Base-by-base conservation (phyloP, 1,140 invertebrate genomes). In the Antheraea mylitta region DNA sequence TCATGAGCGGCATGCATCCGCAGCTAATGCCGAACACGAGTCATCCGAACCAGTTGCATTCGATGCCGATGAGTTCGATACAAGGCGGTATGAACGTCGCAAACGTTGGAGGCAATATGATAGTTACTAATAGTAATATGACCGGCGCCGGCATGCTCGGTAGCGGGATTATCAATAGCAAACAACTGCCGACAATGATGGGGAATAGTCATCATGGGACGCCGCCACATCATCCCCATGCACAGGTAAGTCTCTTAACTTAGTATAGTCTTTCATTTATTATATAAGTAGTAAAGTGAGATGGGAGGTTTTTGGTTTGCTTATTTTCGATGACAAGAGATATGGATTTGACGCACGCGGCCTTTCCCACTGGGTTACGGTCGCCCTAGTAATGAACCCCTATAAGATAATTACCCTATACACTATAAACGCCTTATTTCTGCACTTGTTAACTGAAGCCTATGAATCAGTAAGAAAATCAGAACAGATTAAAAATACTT, bases 121-220 rank as follows among this genome's bases (percentile, higher is more conserved):
- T 96, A 76, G 94, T 96, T 90, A 95, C 95, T 3, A 96, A 94
- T 74, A 95, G 94, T 78, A 95, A 93, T 89, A 93, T 96, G 94
- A 77, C 78, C 18, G 95, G 94, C 82, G 93, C 93, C 19, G 93
- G 93, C 18, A 93, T 93, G 78, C 93, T 95, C 80, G 93, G 94
- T 36, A 93, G 94, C 67, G 90, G 94, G 73, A 93, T 96, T 38
- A 94, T 94, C 71, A 96, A 95, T 81, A 96, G 96, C 77, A 96
- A 96, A 81, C 95, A 95, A 83, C 93, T 95, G 62, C 87, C 78
- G 37, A 91, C 75, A 64, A 92, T 93, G 75, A 94, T 93, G 92
- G 92, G 86, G 42, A 88, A 92, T 76, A 93, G 83, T 76, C 93
- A 89, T 64, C 92, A 92, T 64, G 74, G 72, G 0, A 68, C 73